phyloP scores from a whole-genome alignment of 2,113 vertebrate genomes.

The Bungarus multicinctus region DNA sequence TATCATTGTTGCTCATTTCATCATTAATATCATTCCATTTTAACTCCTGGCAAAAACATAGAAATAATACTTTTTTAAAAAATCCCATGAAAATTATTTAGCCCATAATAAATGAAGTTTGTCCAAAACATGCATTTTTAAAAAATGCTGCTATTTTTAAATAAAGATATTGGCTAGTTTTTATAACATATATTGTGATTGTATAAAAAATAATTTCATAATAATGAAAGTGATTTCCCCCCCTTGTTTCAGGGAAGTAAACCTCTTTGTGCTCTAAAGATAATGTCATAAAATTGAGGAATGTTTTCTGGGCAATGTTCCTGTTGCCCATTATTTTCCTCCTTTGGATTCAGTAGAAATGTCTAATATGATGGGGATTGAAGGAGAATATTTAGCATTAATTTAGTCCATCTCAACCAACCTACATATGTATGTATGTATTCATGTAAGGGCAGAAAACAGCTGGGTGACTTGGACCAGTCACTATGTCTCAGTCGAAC shows the following conservation, averaged over 20 bases:
- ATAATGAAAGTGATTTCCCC: background rate
- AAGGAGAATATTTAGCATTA: background rate
- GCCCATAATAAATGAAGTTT: background rate
- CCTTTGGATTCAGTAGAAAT: background rate
- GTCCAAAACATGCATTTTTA: constrained; percentile 18
- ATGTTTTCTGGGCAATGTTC: background rate
- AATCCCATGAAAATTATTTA: background rate
- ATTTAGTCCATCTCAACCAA: background rate
- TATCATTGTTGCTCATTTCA: background rate
- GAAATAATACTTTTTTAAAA: background rate
- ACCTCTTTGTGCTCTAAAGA: background rate
- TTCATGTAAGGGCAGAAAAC: background rate
- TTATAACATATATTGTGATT: constrained; percentile 2
- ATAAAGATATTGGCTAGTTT: background rate
- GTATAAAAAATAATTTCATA: constrained; percentile 27
- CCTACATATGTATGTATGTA: constrained; percentile 8
- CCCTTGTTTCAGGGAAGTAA: constrained; percentile 7
- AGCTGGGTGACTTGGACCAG: background rate
- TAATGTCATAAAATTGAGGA: background rate
- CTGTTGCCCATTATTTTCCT: background rate
- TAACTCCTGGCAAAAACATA: background rate
- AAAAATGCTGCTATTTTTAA: constrained; percentile 12
- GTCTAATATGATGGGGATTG: fast-evolving
- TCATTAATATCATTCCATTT: background rate
- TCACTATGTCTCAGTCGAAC: background rate